These are phyloP conservation scores for Pteropus rufus DNA, from an alignment of 2,797 vertebrate genomes.

Conservation along the genomic window DNA sequence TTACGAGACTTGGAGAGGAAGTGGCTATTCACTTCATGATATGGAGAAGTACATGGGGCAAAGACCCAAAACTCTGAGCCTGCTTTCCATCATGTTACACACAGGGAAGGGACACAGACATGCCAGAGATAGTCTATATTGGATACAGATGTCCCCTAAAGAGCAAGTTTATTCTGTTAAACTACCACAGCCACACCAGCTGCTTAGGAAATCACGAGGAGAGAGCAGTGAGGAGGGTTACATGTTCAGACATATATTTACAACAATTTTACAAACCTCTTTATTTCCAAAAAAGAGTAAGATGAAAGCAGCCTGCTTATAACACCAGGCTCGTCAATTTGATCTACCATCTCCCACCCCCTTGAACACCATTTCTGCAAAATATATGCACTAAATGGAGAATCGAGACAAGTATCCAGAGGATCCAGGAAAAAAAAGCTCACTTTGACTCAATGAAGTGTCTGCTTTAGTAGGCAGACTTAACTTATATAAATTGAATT, in stretches of 20 bases:
- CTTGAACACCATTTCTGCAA: not conserved
- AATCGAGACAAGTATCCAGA: slow-evolving; percentile 11
- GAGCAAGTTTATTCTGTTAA: slow-evolving; percentile 37
- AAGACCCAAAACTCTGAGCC: slow-evolving; percentile 48
- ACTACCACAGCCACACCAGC: slow-evolving; percentile 49
- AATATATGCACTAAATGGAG: not conserved
- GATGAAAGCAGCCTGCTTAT: slow-evolving; percentile 59
- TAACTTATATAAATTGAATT: not conserved
- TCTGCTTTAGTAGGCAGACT: slow-evolving; percentile 13
- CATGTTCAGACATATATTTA: slow-evolving; percentile 65
- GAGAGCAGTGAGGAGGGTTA: slow-evolving; percentile 52
- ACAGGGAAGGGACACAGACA: slow-evolving; percentile 53
- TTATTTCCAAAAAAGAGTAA: slow-evolving; percentile 66
- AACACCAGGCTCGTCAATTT: slow-evolving; percentile 52
- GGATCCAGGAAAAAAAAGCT: not conserved
- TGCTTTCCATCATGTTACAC: slow-evolving; percentile 70
- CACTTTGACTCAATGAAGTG: slow-evolving; percentile 34
- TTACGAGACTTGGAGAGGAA: slow-evolving; percentile 73
- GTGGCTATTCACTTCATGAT: slow-evolving; percentile 49
- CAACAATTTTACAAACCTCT: slow-evolving; percentile 67
- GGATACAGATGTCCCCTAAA: slow-evolving; percentile 70
- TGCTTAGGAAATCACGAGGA: slow-evolving; percentile 69
- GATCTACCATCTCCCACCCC: not conserved
- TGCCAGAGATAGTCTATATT: slow-evolving; percentile 69
- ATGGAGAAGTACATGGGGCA: slow-evolving; percentile 49